Evolutionary conservation across 1,140 invertebrate species (phyloP).

Genomic region (Zaprionus africanus): DNA sequence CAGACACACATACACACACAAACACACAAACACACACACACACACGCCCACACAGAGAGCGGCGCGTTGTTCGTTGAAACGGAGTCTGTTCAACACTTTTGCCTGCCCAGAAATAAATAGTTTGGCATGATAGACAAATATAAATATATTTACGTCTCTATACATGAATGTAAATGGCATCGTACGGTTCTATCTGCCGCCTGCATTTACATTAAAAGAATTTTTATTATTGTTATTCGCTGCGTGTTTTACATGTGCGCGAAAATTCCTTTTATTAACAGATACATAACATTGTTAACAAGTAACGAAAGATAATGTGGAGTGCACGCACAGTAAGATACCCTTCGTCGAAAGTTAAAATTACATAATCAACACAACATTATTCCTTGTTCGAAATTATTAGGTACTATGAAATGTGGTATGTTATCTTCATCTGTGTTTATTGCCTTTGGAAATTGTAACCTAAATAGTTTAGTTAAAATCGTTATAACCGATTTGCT

Average conservation of each 20-base stretch:
- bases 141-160: conserved; percentile 22
- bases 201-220: conserved; percentile 72
- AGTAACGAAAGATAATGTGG: too few relatives aligned
- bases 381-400: too few relatives aligned
- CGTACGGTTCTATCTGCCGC: conserved; percentile 51
- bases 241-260: conserved; percentile 57
- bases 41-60: background rate
- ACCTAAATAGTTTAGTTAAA: too few relatives aligned
- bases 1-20: conserved; percentile 10
- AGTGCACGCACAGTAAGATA: too few relatives aligned
- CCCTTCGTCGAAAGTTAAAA: too few relatives aligned
- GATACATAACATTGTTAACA: conserved; percentile 53
- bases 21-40: background rate
- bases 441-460: too few relatives aligned
- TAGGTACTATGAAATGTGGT: too few relatives aligned
- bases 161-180: conserved; percentile 27
- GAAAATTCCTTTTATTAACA: conserved; percentile 70
- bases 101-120: conserved; percentile 36
- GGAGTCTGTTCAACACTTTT: conserved; percentile 32
- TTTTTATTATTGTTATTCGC: conserved; percentile 64
- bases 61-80: conserved; percentile 23
- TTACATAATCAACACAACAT: too few relatives aligned
- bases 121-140: conserved; percentile 44
- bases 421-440: too few relatives aligned
- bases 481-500: too few relatives aligned